Base-by-base conservation (phyloP, 2,797 vertebrate species). In the Cyprinodon diabolis region DNA sequence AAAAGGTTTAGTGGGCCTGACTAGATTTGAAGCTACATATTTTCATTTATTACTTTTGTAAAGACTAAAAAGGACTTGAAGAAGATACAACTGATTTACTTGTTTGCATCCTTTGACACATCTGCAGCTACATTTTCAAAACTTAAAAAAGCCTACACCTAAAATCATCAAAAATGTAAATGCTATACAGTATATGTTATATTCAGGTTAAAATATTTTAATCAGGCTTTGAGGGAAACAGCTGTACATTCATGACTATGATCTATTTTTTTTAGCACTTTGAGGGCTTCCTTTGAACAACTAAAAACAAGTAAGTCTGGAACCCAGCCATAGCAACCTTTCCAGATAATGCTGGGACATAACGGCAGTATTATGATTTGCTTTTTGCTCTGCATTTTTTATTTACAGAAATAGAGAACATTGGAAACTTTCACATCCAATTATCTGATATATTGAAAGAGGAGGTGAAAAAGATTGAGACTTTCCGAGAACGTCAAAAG, bases 401-500 rank as follows among this genome's bases (percentile, higher is more conserved):
- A 65, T 40, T 56, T 43, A 19, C 86, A 99, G 98, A 98, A 92
- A 97, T 96, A 0, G 97, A 99, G 90, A 97, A 91, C 4, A 95
- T 97, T 17, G 98, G 98, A 19, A 96, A 96, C 80, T 93, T 97
- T 78, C 98, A 99, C 78, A 95, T 99, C 89, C 96, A 98, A 68
- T 90, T 99, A 54, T 96, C 96, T 19, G 87, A 92, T 40, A 88
- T 94, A 90, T 83, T 99, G 86, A 96, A 94, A 66, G 97, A 99
- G 78, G 98, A 99, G 87, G 90, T 95, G 75, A 97, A 94, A 90
- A 95, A 95, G 82, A 95, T 99, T 45, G 98, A 99, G 90, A 94
- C 95, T 72, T 99, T 98, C 91, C 92, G 96, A 81, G 98, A 98
- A 81, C 93, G 95, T 19, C 98, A 99, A 90, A 99, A 97, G 92